phyloP scores from a whole-genome alignment of 2,113 vertebrate genomes.

The Rhadina sibilatrix region DNA sequence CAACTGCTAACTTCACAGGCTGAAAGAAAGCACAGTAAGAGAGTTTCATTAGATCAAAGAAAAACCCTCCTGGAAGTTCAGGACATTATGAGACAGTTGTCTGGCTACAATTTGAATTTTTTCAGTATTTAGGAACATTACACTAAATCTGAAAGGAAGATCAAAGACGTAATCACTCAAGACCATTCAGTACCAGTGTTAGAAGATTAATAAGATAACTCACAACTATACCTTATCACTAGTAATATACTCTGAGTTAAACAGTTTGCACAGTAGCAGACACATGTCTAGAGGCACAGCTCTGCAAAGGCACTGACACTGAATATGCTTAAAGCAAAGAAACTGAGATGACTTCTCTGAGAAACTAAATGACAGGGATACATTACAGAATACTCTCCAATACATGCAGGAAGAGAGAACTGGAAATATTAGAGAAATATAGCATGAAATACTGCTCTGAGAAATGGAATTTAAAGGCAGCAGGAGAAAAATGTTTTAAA shows the following conservation, averaged over 20 bases:
- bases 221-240: neutral
- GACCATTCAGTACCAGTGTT: neutral
- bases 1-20: conserved; percentile 94
- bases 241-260: neutral
- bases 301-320: neutral
- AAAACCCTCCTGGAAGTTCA: neutral
- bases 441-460: neutral
- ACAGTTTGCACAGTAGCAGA: neutral
- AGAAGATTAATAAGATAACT: neutral
- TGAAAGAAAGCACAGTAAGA: conserved; percentile 62
- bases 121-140: neutral
- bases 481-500: neutral
- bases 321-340: neutral
- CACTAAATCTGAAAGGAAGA: neutral
- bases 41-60: neutral
- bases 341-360: neutral
- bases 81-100: neutral
- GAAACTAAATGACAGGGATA: neutral
- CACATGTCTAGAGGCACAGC: neutral
- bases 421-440: neutral
- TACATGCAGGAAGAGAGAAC: neutral
- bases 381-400: neutral
- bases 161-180: neutral
- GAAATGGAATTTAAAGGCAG: neutral
- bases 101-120: neutral